Conservation (phyloP, 2,888 invertebrate genomes). For the Cephus nigrinus region DNA sequence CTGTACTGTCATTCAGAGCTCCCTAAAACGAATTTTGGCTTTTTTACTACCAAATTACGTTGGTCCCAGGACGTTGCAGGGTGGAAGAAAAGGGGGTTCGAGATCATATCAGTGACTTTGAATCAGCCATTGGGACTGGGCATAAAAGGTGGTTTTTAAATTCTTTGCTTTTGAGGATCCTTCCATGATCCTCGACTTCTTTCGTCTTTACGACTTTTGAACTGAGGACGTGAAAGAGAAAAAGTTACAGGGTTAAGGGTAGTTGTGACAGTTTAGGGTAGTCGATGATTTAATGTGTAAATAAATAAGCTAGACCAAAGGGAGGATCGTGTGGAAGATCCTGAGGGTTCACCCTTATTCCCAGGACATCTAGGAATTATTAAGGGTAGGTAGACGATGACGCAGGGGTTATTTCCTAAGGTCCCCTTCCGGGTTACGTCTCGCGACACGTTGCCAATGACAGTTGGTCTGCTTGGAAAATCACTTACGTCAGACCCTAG, state of each 20-base stretch:
- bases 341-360: not conserved
- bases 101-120: not conserved
- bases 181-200: not conserved
- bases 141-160: not conserved
- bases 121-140: not conserved
- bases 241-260: not conserved
- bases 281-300: not conserved
- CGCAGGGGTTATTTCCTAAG: not conserved
- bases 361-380: not conserved
- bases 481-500: slow-evolving; percentile 45
- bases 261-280: not conserved
- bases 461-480: slow-evolving; percentile 53
- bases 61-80: not conserved
- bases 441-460: slow-evolving; percentile 1
- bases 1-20: not conserved
- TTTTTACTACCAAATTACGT: not conserved
- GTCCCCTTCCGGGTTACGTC: not conserved
- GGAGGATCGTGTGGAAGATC: not conserved
- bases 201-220: not conserved
- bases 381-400: not conserved
- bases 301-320: not conserved
- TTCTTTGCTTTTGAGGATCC: not conserved
- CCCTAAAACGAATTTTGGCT: not conserved
- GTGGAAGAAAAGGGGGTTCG: not conserved
- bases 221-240: not conserved